Evolutionary conservation across 1,140 invertebrate species (phyloP), one percentile per base, ranked within the genome.

Genomic region (Eriosoma lanigerum): DNA sequence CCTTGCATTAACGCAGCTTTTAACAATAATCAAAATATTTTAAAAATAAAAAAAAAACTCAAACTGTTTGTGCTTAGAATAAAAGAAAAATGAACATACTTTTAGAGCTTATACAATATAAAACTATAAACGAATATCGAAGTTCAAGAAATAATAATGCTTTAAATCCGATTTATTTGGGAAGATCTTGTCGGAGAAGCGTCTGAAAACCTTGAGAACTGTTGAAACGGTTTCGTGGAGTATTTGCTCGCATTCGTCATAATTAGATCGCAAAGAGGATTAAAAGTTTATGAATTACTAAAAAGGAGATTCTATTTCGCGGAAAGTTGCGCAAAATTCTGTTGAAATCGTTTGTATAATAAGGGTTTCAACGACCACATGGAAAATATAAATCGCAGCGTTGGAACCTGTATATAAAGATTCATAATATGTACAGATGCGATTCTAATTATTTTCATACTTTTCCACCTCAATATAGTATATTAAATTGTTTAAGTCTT

Each of bases 261-360:
- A 46, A 48, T 68, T 44, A 68, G 32, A 15, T 17, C 38, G 3
- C 38, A 68, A 68, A 26, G 44, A 24, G 44, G 64, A 68, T 68
- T 68, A 68, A 68, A 68, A 68, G 21, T 68, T 68, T 68, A n/a
- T n/a, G n/a, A n/a, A n/a, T 66, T n/a, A 9, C n/a, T 48, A 68
- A 68, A 68, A 68, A 48, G 44, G n/a, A n/a, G n/a, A n/a, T n/a
- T n/a, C n/a, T n/a, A n/a, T 38, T 46, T 13, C 0, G 3, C 62
- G 3, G 44, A 21, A 64, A 64, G 62, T 64, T 64, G 62, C 62
- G 12, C 19, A 10, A 64, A 64, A 38, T 10, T 17, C n/a, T 9
- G 29, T 38, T 2, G 32, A 19, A 21, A 64, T 38, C 32, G n/a
- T 38, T 64, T 64, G 8, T 64, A 38, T 8, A 38, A 38, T 38